Base-by-base conservation (phyloP, 2,797 vertebrate genomes). In the Morus bassanus region DNA sequence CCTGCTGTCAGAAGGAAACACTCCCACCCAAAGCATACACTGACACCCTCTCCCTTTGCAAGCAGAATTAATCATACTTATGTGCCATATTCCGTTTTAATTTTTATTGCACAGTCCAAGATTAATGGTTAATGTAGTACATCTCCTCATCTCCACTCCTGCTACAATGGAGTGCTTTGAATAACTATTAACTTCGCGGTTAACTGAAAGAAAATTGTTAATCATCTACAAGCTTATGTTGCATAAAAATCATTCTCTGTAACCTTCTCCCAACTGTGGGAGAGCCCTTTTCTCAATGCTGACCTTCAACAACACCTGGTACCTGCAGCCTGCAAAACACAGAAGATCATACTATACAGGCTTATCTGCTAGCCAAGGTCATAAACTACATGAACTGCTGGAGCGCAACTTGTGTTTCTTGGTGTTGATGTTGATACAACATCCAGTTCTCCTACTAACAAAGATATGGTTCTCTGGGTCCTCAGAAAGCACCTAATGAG, bases 331-430 rank as follows among this genome's bases (percentile, higher is more conserved):
- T 97, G 95, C 96, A 96, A 97, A 98, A 97, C 97, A 96, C 84
- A 59, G 75, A 97, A 60, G 98, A 98, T 98, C 97, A 91, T 68
- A 97, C 98, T 97, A 95, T 91, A 37, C 27, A 75, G 89, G 96
- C 97, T 98, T 98, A 98, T 98, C 98, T 97, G 97, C 93, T 95
- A 68, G 92, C 98, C 98, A 98, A 98, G 98, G 98, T 98, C 98
- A 98, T 95, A 96, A 97, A 93, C 83, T 72, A 45, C 3, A 43
- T 70, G 92, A 96, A 95, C 89, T 11, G 5, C 61, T 61, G 27
- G 80, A 92, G 91, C 11, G 22, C 78, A 37, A 28, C 70, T 95
- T 96, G 18, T 13, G 43, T 89, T 93, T 95, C 75, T 79, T 18
- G 13, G 56, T 64, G 59, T 74, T 96, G 95, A 69, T 54, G 63